Evolutionary conservation across 2,797 vertebrate genomes (phyloP), one percentile per base, ranked within the genome.

Genomic region (Xenops minutus): DNA sequence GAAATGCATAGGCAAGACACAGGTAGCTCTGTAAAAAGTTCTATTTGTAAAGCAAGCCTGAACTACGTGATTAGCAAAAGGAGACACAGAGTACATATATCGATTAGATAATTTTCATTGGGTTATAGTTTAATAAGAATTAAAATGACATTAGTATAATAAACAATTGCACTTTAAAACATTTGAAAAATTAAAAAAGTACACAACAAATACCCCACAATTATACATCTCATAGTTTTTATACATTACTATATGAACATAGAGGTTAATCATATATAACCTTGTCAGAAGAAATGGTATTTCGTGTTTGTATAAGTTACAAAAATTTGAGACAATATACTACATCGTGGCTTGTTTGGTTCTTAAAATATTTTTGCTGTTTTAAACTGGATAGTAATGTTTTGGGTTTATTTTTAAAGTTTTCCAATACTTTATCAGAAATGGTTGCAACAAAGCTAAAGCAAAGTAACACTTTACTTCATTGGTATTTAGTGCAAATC

Each of bases 161-260:
- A 98, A 98, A 98, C 98, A 98, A 98, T 98, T 98, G 98, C 98
- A 98, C 98, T 98, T 97, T 97, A 96, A 96, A 98, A 96, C 96
- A 97, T 97, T 92, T 98, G 97, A 97, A 98, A 98, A 98, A 97
- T 97, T 97, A 96, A 97, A 98, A 98, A 98, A 98, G 96, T 98
- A 98, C 98, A 98, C 97, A 98, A 98, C 96, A 94, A 96, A 95
- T 96, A 96, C 96, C 96, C 92, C 96, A 98, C 97, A 96, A 96
- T 95, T 96, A 86, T 97, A 96, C 93, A 97, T 93, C 95, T 95
- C 92, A 85, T 41, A 87, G 96, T 85, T 96, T 98, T 96, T 98
- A 92, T 97, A 97, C 96, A 95, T 97, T 97, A 95, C 93, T 97
- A 91, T 98, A 97, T 97, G 96, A 98, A 97, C 97, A 97, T 67